A percentile compares a stretch with the other conserved stretches of the same genome.
phyloP scores from a whole-genome alignment of 92 coral and sea anemone genomes.

The Paragorgia papillata region DNA sequence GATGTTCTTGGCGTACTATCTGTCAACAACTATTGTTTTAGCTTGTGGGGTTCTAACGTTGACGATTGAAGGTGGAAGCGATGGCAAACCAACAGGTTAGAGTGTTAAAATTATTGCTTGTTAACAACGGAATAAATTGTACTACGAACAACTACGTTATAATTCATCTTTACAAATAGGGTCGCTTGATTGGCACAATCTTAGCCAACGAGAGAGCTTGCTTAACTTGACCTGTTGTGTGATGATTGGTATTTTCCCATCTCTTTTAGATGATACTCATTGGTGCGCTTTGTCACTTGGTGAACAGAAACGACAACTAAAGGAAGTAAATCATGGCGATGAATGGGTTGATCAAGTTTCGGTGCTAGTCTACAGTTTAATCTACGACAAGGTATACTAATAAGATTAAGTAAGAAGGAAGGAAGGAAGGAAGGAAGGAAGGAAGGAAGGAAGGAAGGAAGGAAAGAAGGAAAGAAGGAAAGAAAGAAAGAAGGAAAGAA shows the following conservation, averaged over 20 bases:
- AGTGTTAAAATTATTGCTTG: background rate
- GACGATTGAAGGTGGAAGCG: conserved; percentile 67
- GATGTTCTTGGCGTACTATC: no score
- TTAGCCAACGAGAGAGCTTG: no score
- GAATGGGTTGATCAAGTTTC: conserved; percentile 78
- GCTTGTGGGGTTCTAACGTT: conserved; percentile 82
- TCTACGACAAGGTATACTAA: conserved; percentile 71
- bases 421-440: no score
- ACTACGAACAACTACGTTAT: no score
- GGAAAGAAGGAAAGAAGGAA: no score
- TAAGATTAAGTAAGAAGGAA: background rate
- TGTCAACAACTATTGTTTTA: conserved; percentile 11
- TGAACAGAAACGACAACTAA: conserved; percentile 70
- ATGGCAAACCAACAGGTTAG: conserved; percentile 79
- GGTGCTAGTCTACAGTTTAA: conserved; percentile 67
- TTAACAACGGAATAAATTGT: no score
- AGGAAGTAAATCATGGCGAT: conserved; percentile 61
- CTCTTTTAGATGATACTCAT: conserved; percentile 70
- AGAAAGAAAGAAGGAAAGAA: no score
- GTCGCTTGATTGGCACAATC: no score
- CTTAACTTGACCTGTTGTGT: no score
- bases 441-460: no score
- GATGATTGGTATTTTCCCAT: no score
- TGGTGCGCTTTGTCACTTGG: conserved; percentile 83
- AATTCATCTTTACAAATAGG: no score